These are phyloP conservation scores for Perithous albicinctus DNA, from an alignment of 2,888 invertebrate genomes.

Conservation along the genomic window DNA sequence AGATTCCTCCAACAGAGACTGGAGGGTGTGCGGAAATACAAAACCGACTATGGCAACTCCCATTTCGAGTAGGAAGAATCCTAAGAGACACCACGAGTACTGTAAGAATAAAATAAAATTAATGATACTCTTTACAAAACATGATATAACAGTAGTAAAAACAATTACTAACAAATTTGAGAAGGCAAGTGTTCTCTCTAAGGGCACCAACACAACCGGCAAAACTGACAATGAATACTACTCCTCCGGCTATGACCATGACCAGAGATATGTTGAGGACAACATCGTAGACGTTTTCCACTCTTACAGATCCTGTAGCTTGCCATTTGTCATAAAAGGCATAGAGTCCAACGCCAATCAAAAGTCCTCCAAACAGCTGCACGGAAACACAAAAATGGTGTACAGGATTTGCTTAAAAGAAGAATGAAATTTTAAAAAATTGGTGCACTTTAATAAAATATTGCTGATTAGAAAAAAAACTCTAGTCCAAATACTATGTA, in stretches of 20 bases:
- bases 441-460: not conserved
- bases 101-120: conserved; percentile 84
- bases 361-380: conserved; percentile 94
- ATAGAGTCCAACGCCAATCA: conserved; percentile 95
- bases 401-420: conserved; percentile 30
- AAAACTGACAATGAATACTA: conserved; percentile 97
- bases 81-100: conserved; percentile 95
- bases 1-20: conserved; percentile 93
- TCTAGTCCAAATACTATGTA: no score
- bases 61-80: conserved; percentile 96
- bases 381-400: conserved; percentile 45
- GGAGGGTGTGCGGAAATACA: conserved; percentile 96
- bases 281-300: conserved; percentile 95
- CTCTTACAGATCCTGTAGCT: conserved; percentile 92
- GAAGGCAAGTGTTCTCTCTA: conserved; percentile 95
- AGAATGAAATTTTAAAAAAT: not conserved
- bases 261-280: conserved; percentile 96
- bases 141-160: not conserved
- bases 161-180: conserved; percentile 92
- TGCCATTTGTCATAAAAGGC: conserved; percentile 98
- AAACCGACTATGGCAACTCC: conserved; percentile 96
- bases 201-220: conserved; percentile 96
- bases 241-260: conserved; percentile 94
- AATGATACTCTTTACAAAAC: not conserved
- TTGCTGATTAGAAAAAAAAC: not conserved